Conservation (phyloP, 2,888 invertebrate genomes). For the Eudasyphora cyanicolor region DNA sequence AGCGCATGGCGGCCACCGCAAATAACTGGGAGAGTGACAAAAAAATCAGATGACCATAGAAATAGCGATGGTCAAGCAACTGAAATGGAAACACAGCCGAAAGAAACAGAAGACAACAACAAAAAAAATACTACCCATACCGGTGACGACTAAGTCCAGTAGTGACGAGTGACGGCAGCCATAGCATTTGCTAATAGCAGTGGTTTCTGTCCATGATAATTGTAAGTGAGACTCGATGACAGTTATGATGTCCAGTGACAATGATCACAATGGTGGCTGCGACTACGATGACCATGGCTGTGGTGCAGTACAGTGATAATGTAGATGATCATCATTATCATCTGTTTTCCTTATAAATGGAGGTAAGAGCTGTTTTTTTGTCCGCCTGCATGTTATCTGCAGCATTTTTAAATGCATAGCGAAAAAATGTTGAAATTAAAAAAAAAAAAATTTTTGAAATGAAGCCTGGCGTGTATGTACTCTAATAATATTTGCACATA, state of each 20-base stretch:
- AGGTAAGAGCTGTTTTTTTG: neutral
- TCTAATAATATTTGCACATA: no score
- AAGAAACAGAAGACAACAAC: neutral
- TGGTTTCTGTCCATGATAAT: slow-evolving; percentile 20
- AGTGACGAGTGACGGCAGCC: slow-evolving; percentile 39
- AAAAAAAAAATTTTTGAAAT: slow-evolving; percentile 20
- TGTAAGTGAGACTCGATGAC: slow-evolving; percentile 31
- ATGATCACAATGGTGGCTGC: slow-evolving; percentile 57
- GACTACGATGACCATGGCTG: slow-evolving; percentile 35
- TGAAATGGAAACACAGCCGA: neutral
- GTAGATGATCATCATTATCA: neutral
- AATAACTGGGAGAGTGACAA: neutral
- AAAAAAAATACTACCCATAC: slow-evolving; percentile 36
- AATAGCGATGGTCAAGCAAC: slow-evolving; percentile 44
- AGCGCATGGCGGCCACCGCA: neutral
- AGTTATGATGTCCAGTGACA: slow-evolving; percentile 46
- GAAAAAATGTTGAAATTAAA: slow-evolving; percentile 53
- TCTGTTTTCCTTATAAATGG: neutral
- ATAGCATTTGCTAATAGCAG: slow-evolving; percentile 9
- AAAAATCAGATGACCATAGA: slow-evolving; percentile 54
- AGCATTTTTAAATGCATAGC: slow-evolving; percentile 20
- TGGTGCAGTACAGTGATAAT: neutral
- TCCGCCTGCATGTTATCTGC: slow-evolving; percentile 23
- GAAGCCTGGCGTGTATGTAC: neutral
- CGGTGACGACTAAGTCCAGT: slow-evolving; percentile 40